phyloP scores from a whole-genome alignment of 2,113 vertebrate species.

The Rhagologus leucostigma region DNA sequence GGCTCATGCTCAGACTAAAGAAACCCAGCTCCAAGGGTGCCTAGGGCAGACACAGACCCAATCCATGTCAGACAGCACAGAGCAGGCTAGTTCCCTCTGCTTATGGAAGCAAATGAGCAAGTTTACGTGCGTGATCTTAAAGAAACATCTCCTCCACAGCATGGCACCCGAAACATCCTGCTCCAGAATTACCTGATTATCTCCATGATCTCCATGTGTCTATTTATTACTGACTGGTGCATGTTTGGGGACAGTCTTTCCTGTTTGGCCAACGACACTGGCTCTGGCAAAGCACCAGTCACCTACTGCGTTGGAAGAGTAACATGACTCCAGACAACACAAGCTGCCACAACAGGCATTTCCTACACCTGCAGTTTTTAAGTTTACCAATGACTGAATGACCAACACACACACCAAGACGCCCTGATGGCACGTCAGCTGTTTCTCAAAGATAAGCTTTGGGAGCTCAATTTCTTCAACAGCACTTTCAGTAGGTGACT shows the following conservation, averaged over 20 bases:
- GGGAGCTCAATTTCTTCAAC: not conserved
- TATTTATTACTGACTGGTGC: not conserved
- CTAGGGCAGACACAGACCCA: not conserved
- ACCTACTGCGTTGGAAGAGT: not conserved
- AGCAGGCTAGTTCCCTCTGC: not conserved
- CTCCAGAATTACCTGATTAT: not conserved
- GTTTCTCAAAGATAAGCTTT: not conserved
- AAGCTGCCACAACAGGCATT: not conserved
- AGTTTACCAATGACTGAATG: not conserved
- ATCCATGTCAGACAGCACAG: not conserved
- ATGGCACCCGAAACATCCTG: rapidly evolving
- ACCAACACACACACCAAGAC: not conserved
- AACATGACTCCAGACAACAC: not conserved
- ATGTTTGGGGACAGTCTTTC: not conserved
- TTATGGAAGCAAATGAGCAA: not conserved
- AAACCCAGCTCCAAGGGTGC: not conserved
- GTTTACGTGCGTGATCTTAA: not conserved
- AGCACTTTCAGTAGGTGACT: not conserved
- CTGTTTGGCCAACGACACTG: not conserved
- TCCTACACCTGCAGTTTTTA: not conserved
- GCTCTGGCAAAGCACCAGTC: not conserved
- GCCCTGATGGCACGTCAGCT: rapidly evolving
- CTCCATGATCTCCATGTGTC: not conserved
- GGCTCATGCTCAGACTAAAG: not conserved
- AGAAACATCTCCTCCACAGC: not conserved